These are phyloP conservation scores for Spinibarbus caldwelli DNA, from an alignment of 2,797 vertebrate genomes.

Conservation along the genomic window DNA sequence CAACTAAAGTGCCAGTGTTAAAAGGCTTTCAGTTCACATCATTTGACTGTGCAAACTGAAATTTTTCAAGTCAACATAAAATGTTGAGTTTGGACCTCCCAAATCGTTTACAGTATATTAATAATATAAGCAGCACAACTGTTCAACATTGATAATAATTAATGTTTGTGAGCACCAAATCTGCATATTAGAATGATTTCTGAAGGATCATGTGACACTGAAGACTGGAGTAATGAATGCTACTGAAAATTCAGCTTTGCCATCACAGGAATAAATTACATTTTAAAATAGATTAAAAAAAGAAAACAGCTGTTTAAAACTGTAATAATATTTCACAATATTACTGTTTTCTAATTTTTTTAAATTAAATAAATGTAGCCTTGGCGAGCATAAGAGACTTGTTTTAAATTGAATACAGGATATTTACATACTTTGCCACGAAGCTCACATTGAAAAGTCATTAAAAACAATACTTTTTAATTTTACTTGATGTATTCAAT, in stretches of 20 bases:
- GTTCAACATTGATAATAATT: background rate
- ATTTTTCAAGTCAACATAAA: background rate
- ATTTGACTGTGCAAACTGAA: no score
- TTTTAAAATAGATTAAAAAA: background rate
- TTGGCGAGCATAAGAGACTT: background rate
- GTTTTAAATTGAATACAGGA: background rate
- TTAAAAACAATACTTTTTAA: no score
- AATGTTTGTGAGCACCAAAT: background rate
- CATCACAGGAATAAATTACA: background rate
- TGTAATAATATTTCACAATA: background rate
- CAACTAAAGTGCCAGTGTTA: background rate
- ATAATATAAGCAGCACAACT: background rate
- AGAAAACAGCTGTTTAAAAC: background rate
- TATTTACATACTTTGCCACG: background rate
- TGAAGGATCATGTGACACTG: background rate
- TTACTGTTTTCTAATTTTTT: background rate
- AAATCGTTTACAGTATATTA: background rate
- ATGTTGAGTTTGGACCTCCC: background rate
- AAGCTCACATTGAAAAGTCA: background rate
- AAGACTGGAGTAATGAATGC: background rate
- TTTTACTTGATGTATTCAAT: no score
- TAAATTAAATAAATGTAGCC: background rate
- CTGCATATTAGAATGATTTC: background rate
- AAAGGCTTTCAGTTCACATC: background rate
- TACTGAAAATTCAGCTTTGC: background rate